Base-by-base conservation (phyloP, 2,888 invertebrate species). In the Ypsolopha sequella region DNA sequence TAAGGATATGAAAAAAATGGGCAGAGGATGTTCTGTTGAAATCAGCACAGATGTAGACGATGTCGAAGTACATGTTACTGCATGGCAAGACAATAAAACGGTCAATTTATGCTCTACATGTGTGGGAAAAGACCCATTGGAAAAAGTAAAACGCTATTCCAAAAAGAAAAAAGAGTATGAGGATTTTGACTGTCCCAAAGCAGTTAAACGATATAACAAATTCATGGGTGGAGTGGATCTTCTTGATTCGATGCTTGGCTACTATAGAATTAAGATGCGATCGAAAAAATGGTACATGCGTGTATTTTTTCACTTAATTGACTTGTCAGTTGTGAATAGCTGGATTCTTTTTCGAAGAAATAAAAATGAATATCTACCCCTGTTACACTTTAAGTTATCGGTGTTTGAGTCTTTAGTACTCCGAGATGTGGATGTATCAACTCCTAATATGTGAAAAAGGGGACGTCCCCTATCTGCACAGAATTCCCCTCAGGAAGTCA, bases 381-480 rank as follows among this genome's bases (percentile, higher is more conserved):
- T 51, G 11, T 36, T 46, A 7, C 46, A 51, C 35, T 51, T 51
- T 13, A 51, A 51, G 36, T 36, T 51, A 10, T 8, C 41, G 9
- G 39, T 39, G 11, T 39, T 2, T 39, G 39, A 39, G 24, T 24
- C 24, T 24, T 24, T 24, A 24, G 24, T 24, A 24, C 24, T 24
- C 24, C 24, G 24, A 24, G 24, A 24, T 24, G 24, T 24, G 10
- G 50, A 52, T 34, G 53, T 59, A 6, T 57, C 24, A 46, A 58
- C 57, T 43, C 58, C 58, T 8, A 56, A 53, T 9, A 58, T 56
- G 48, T 45, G 56, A 49, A 52, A 41, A 54, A 57, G 56, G 51
- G 56, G 58, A 7, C 58, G 56, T 41, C 41, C 53, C 35, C 39
- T 41, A 13, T 43, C 33, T 36, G 34, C 24, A 24, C 24, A 24